phyloP scores from a whole-genome alignment of 2,113 vertebrate species.

The Anthoscopus minutus region DNA sequence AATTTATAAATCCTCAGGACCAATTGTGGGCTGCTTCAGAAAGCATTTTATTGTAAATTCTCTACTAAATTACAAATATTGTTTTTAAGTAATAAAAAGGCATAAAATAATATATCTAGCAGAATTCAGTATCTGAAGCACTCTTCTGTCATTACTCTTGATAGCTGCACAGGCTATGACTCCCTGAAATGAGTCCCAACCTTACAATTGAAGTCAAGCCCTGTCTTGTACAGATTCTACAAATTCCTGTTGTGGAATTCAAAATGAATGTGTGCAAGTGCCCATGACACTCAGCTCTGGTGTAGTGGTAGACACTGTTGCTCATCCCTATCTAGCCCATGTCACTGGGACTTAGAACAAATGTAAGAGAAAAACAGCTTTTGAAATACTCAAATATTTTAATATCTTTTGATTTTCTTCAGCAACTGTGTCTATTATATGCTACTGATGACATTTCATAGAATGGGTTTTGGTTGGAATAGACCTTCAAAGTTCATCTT shows the following conservation, averaged over 20 bases:
- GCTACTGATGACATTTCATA: background rate
- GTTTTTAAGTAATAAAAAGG: conserved; percentile 25
- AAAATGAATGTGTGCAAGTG: background rate
- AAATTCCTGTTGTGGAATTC: background rate
- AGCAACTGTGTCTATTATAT: background rate
- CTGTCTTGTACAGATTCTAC: no score
- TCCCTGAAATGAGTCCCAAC: background rate
- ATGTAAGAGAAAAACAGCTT: background rate
- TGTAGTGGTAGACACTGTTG: background rate
- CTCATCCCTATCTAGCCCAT: background rate
- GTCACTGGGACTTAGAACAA: background rate
- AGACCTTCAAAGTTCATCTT: background rate
- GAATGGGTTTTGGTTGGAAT: background rate
- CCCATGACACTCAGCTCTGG: accelerated
- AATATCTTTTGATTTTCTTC: background rate
- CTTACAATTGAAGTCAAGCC: background rate
- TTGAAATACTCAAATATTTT: background rate
- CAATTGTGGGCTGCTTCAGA: background rate
- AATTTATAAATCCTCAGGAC: conserved; percentile 44
- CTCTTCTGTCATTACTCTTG: background rate
- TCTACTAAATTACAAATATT: conserved; percentile 40
- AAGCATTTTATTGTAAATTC: conserved; percentile 18
- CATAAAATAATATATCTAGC: background rate
- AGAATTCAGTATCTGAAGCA: background rate
- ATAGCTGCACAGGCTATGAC: background rate